Evolutionary conservation across 2,888 invertebrate genomes (phyloP), one percentile per base, ranked within the genome.

Genomic region (Drosophila cyrtoloma): DNA sequence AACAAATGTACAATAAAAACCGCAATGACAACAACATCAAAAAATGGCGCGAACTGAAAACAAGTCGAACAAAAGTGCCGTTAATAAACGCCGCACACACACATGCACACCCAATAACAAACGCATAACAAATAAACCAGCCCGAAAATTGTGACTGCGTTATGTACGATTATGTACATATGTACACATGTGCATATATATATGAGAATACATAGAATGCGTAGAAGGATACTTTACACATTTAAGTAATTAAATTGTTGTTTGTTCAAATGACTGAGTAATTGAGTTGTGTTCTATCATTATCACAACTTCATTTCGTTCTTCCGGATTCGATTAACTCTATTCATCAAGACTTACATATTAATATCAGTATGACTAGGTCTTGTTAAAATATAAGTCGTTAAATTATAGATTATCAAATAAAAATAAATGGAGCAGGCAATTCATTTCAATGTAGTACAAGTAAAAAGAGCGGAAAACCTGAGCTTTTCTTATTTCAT

Each of bases 1-100:
- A 63, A 30, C 7, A 22, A 42, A 47, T 16, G 47, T 16, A 30
- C 42, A 35, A 39, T 37, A 44, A 58, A 6, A 30, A 47, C 32
- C 47, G 52, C 28, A 44, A 44, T 30, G 56, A 72, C 30, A 69
- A 72, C 63, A 66, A 52, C 56, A 55, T 14, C 53, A 61, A 51
- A 42, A 59, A 67, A 58, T 67, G 39, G 63, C 55, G 47, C 35
- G 67, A 73, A 81, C 81, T 81, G 61, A 61, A 57, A 59, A 66
- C 56, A 80, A 71, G 61, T 82, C 60, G 65, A 53, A 39, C 68
- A 71, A 74, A 79, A 78, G 70, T 73, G 60, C 58, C 73, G 73
- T 77, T 77, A 73, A 79, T 79, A 72, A 81, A 58, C 73, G 35
- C 35, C 42, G 22, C 58, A 60, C 44, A 60, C 62, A 64, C n/a